phyloP scores from a whole-genome alignment of 1,140 invertebrate genomes.

The Ostrea denselamellosa region DNA sequence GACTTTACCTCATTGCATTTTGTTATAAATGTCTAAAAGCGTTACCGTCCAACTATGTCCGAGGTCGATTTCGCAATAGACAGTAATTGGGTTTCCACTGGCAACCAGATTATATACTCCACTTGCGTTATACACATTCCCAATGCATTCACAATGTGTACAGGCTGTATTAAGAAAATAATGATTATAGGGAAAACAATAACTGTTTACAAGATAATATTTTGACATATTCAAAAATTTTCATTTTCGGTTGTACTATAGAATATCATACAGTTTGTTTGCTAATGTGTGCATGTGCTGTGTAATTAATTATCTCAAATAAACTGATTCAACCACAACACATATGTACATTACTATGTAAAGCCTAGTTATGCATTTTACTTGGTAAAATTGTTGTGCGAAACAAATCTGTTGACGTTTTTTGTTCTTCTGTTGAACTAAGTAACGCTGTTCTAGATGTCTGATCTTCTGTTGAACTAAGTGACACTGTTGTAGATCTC shows the following conservation, averaged over 20 bases:
- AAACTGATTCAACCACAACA: no score
- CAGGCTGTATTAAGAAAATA: neutral
- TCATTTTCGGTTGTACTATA: no score
- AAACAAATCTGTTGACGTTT: no score
- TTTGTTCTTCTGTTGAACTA: neutral
- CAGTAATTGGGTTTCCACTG: neutral
- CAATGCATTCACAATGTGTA: slow-evolving; percentile 29
- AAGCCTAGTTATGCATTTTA: no score
- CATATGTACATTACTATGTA: no score
- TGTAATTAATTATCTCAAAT: no score
- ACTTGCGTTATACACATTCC: neutral
- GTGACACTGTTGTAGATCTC: neutral
- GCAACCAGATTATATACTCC: neutral
- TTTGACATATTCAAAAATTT: no score
- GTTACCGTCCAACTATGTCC: slow-evolving; percentile 4
- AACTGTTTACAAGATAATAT: no score
- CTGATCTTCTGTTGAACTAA: neutral
- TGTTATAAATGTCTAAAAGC: neutral
- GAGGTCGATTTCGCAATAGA: neutral
- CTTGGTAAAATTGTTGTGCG: no score
- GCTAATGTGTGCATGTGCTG: no score
- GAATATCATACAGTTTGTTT: no score
- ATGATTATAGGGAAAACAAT: neutral
- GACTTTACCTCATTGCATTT: no score
- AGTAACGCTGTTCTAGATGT: neutral